Evolutionary conservation across 35 echinoderm and acorn worm species (phyloP), one percentile per base, ranked within the genome.

Genomic region (Stichopus chloronotus): DNA sequence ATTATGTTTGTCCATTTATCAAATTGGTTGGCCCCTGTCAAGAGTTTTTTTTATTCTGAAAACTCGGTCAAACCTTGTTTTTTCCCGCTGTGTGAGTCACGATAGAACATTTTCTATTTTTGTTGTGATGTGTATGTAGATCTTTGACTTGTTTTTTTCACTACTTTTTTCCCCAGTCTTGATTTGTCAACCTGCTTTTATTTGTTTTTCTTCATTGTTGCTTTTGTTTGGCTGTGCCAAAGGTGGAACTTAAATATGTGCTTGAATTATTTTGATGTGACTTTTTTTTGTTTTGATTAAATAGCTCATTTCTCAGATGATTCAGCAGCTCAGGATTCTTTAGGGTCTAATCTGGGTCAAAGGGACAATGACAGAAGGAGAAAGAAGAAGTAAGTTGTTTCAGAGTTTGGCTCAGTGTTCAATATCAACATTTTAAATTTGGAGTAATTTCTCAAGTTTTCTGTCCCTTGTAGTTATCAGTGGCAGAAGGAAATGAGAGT

Each of bases 361-460:
- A 58, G 95, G 56, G 94, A 96, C 21, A 92, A 94, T 87, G 97
- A 98, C 78, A 94, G 95, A 24, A 91, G 95, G 63, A 94, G 95
- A 87, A 98, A 98, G 77, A 98, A 98, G 76, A 98, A 98, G 96
- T 98, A 91, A 94, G 93, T 25, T 11, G 17, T 17, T 56, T 78
- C 79, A n/a, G 72, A 4, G 11, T 77, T 53, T 79, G 17, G 25
- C 30, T 43, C 30, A 43, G 30, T 43, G 30, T 43, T 43, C 30
- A 43, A 43, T 43, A 43, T 23, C 14, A 23, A 14, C 14, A n/a
- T 19, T 83, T 83, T 13, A 53, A 13, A 83, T 83, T 83, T 83
- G 43, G 52, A 83, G 76, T 59, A 72, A 83, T 13, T 83, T 53
- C 20, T 24, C 30, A 21, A 30, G 20, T 83, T 21, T 14, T 14